Percentiles rank a stretch among this genome's conserved stretches.
These are phyloP conservation scores for Agriopis marginaria DNA, from an alignment of 2,888 invertebrate species.

Conservation along the genomic window DNA sequence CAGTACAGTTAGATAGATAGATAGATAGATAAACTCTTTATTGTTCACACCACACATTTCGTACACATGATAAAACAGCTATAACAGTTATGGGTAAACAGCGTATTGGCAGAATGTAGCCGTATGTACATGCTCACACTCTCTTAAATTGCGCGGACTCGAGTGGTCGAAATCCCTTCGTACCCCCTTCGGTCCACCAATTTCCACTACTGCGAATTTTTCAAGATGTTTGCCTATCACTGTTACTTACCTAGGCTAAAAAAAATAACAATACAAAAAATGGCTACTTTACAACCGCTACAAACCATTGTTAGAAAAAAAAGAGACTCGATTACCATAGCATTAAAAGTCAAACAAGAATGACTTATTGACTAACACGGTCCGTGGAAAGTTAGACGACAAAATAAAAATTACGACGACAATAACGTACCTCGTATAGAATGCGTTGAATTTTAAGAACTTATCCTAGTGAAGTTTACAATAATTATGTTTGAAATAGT, in stretches of 20 bases:
- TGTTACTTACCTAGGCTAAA: neutral
- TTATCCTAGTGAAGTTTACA: slow-evolving; percentile 7
- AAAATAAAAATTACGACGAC: slow-evolving; percentile 27
- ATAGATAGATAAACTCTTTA: too few species aligned
- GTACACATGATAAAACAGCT: too few species aligned
- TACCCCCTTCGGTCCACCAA: too few species aligned
- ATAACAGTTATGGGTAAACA: too few species aligned
- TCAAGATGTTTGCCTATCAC: too few species aligned
- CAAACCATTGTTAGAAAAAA: slow-evolving; percentile 28
- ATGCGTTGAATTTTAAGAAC: slow-evolving; percentile 21
- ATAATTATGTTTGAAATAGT: slow-evolving; percentile 25
- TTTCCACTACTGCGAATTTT: too few species aligned
- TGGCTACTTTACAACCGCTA: slow-evolving; percentile 21
- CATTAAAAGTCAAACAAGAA: slow-evolving; percentile 30
- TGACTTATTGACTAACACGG: slow-evolving; percentile 36
- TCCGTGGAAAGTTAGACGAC: slow-evolving; percentile 17
- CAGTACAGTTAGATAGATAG: too few species aligned
- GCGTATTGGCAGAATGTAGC: too few species aligned
- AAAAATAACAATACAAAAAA: slow-evolving; percentile 10
- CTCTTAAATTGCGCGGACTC: too few species aligned
- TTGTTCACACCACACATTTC: too few species aligned
- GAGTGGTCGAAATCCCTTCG: too few species aligned
- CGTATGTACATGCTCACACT: too few species aligned
- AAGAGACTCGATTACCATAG: slow-evolving; percentile 17
- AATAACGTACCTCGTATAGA: slow-evolving; percentile 2